Base-by-base conservation (phyloP, 2,888 invertebrate species). In the Adineta ricciae region DNA sequence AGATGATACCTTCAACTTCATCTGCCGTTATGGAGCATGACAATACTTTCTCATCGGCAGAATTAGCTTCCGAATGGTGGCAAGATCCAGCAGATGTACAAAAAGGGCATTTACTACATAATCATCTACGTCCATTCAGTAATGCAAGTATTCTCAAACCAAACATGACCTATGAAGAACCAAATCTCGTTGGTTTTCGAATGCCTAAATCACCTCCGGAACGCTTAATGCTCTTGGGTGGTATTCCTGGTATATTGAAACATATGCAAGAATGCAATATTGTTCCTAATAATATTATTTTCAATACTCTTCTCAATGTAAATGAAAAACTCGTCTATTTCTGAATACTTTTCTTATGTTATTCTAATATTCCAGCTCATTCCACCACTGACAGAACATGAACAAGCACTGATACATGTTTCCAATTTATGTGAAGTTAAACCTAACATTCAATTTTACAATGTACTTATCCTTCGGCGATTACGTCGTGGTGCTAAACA, bases 241-340 rank as follows among this genome's bases (percentile, higher is more conserved):
- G 96, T 0, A 91, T 93, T 64, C 92, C 92, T 0, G 94, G 94
- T n/a, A 93, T 95, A 88, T 89, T 97, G 1, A 90, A 93, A 84
- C 93, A 93, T 89, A 95, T 97, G 95, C 90, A 92, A 86, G 89
- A 89, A 0, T 92, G 93, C 88, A 90, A 92, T 16, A 93, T 94
- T 0, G 91, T 91, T 27, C 96, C 96, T 2, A 93, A 95, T 90
- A 92, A 94, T 24, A 94, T 94, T 91, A 95, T 94, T 16, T 93
- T 95, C 87, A 94, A 95, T 11, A 93, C 93, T 88, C 92, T 97
- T 88, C 89, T 96, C 73, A 93, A 94, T 87, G 91, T 93, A 84
- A 95, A 96, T 90, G n/a, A n/a, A n/a, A 86, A 94, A 93, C 19
- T 16, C 3, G 2, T 50, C 19, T 50, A 50, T 50, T 19, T 50